A percentile compares a stretch with the other conserved stretches of the same genome.
phyloP scores from a whole-genome alignment of 2,797 vertebrate genomes.

The Anomalospiza imberbis region DNA sequence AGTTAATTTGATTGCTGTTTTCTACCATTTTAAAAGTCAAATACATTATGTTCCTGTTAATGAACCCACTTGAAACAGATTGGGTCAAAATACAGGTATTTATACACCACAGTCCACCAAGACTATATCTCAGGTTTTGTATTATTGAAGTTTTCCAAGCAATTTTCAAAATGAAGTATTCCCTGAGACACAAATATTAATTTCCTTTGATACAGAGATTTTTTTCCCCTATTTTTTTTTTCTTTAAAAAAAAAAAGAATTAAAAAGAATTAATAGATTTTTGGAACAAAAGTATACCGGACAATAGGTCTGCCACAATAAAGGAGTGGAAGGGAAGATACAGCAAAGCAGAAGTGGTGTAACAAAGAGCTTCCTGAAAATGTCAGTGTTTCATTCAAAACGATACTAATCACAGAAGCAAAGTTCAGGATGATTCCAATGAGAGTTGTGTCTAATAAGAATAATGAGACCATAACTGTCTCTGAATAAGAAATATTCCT shows the following conservation, averaged over 20 bases:
- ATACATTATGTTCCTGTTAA: background rate
- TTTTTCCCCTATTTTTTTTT: background rate
- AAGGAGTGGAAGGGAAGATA: background rate
- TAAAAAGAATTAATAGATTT: background rate
- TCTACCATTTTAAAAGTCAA: background rate
- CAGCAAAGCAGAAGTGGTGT: background rate
- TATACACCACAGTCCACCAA: background rate
- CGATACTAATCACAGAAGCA: background rate
- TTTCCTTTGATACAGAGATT: slow-evolving; percentile 22
- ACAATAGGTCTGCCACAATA: background rate
- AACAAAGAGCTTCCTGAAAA: background rate
- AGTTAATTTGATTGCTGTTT: background rate
- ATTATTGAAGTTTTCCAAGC: slow-evolving; percentile 10
- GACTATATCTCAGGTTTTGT: background rate
- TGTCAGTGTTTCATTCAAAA: background rate
- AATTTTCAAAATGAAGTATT: background rate
- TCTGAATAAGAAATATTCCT: background rate
- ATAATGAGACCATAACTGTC: background rate
- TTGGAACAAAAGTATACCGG: slow-evolving; percentile 10
- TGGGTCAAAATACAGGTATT: background rate
- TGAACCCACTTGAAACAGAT: background rate
- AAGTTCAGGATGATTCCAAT: background rate
- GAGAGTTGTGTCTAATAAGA: background rate
- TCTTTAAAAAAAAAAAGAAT: background rate
- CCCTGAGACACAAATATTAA: background rate